Base-by-base conservation (phyloP, 2,113 vertebrate species). In the Psittacus erithacus region DNA sequence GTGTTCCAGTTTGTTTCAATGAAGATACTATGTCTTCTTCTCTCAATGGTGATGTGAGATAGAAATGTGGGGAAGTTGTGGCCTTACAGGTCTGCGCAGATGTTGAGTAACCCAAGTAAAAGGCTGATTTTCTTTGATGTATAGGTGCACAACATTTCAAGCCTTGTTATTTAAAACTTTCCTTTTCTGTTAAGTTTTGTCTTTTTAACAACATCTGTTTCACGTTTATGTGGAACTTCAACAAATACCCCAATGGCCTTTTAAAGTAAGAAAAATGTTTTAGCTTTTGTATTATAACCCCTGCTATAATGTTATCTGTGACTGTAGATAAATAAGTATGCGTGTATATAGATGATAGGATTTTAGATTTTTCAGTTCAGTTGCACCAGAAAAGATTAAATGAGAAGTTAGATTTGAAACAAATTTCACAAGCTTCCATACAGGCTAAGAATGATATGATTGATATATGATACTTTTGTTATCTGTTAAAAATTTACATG, bases 81-180 rank as follows among this genome's bases (percentile, higher is more conserved):
- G 82, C 73, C 50, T 81, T 93, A 49, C 12, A 88, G 65, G 71
- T 82, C 89, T 75, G 67, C 14, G 20, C 31, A 78, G 35, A 8
- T 82, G 25, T 71, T 39, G 35, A 63, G 11, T 80, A 68, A 12
- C 43, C 76, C n/a, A 62, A 29, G 41, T 31, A 50, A 63, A 79
- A 90, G 38, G 52, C 18, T 65, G 74, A 47, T 24, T 31, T 76
- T 88, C 88, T 76, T 39, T 13, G 18, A 44, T 81, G 16, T 57
- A 24, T 43, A 63, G 35, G 64, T 86, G 35, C 49, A 35, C 50
- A 64, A 71, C 25, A 74, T 92, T 93, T 92, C 73, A 52, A 65
- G 86, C 70, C 65, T 90, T 94, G 74, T n/a, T 67, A 55, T 86
- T 91, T 80, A 67, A 94, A 96, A 68, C 35, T 50, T 90, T 62